Evolutionary conservation across 1,140 invertebrate genomes (phyloP).

Genomic region (Antheraea mylitta): DNA sequence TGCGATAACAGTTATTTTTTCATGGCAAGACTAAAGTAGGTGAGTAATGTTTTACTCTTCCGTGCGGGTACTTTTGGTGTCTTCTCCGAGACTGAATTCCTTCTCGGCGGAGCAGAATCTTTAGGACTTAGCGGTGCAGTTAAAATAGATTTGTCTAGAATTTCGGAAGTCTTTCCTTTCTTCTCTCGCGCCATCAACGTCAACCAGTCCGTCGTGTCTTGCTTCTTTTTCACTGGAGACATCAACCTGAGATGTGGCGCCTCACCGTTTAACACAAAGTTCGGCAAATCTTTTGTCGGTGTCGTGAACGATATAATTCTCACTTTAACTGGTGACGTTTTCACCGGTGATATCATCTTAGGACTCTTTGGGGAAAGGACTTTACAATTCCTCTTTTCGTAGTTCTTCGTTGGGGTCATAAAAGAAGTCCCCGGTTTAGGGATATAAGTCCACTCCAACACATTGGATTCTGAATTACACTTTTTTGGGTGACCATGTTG

Average conservation of each 20-base stretch:
- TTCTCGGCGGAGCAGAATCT: slow-evolving; percentile 75
- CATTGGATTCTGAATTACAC: slow-evolving; percentile 9
- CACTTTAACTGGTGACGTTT: slow-evolving; percentile 44
- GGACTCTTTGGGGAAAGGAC: slow-evolving; percentile 44
- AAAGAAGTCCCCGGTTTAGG: slow-evolving; percentile 48
- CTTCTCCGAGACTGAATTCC: slow-evolving; percentile 53
- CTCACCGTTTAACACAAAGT: slow-evolving; percentile 86
- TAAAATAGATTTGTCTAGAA: slow-evolving; percentile 65
- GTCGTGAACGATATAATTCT: slow-evolving; percentile 73
- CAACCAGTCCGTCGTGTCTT: slow-evolving; percentile 85
- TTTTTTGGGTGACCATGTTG: slow-evolving; percentile 11
- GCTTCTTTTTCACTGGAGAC: slow-evolving; percentile 84
- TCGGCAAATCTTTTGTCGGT: slow-evolving; percentile 87
- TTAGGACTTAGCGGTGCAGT: slow-evolving; percentile 81
- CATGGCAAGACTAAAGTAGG: slow-evolving; percentile 52
- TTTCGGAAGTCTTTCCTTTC: slow-evolving; percentile 32
- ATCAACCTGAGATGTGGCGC: slow-evolving; percentile 86
- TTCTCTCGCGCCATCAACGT: slow-evolving; percentile 84
- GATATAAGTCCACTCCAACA: slow-evolving; percentile 41
- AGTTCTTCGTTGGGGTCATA: slow-evolving; percentile 59
- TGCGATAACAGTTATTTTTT: slow-evolving; percentile 20
- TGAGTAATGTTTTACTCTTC: slow-evolving; percentile 53
- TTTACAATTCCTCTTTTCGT: slow-evolving; percentile 46
- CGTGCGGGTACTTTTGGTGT: slow-evolving; percentile 37
- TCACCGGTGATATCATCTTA: slow-evolving; percentile 33